phyloP scores from a whole-genome alignment of 1,140 invertebrate species.

The Andrena cerasifolii region DNA sequence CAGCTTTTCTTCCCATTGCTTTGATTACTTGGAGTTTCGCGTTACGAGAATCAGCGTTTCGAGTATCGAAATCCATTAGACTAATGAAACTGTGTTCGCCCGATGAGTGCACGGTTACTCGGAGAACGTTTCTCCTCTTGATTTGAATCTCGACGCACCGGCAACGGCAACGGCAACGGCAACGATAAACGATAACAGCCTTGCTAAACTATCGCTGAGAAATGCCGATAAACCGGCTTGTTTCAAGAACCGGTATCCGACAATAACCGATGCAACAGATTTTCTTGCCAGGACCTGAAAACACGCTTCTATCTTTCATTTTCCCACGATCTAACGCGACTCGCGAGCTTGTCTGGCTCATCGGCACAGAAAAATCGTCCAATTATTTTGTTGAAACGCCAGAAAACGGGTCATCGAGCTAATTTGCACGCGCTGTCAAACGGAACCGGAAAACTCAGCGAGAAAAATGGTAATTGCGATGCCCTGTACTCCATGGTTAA shows the following conservation, averaged over 20 bases:
- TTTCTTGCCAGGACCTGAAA: not conserved
- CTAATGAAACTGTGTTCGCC: conserved; percentile 52
- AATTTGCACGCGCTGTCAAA: conserved; percentile 35
- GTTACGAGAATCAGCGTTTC: conserved; percentile 27
- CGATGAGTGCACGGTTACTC: not conserved
- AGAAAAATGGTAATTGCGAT: too few species aligned
- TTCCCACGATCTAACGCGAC: conserved; percentile 7
- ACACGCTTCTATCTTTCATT: not conserved
- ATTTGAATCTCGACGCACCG: conserved; percentile 6
- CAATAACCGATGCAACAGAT: not conserved
- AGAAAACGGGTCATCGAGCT: conserved; percentile 8
- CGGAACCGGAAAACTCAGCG: too few species aligned
- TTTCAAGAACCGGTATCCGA: not conserved
- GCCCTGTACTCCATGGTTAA: too few species aligned
- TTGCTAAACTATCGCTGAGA: not conserved
- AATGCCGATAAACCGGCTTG: not conserved
- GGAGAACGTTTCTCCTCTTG: not conserved
- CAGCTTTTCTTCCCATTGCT: conserved; percentile 32
- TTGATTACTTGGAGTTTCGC: conserved; percentile 32
- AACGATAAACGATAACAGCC: not conserved
- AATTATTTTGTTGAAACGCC: not conserved
- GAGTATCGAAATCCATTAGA: conserved; percentile 56
- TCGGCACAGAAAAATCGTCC: too few species aligned
- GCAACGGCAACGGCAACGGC: not conserved
- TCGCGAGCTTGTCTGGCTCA: too few species aligned